Evolutionary conservation across 2,888 invertebrate genomes (phyloP), one percentile per base, ranked within the genome.

Genomic region (Timandra comae): DNA sequence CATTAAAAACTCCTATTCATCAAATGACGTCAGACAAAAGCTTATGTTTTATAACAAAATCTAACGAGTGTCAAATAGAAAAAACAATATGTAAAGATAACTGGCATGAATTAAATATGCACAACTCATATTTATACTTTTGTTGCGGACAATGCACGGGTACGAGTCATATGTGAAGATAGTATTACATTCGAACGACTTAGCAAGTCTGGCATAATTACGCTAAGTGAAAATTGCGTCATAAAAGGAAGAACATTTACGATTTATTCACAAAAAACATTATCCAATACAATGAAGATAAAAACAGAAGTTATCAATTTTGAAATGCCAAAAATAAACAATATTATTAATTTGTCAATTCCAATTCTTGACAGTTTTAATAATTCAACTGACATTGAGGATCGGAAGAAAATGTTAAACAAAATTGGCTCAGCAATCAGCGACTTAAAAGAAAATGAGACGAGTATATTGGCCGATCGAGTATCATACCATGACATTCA

Each of bases 161-260:
- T 36, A 10, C 31, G 36, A 3, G 12, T 36, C 10, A 29, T 36
- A 22, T 36, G 36, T 11, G 32, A 12, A 26, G n/a, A 12, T 29
- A 31, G 16, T n/a, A 16, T 36, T 21, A 21, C 36, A 16, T 23
- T 26, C 0, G 7, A 29, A 24, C 7, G 7, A 36, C 7, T 32
- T 1, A 10, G 1, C 11, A 29, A 22, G 8, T 31, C 36, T 1
- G 36, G 36, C 2, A 26, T 36, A 1, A 36, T 36, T 2, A 27
- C 27, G 11, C 32, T 37, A 7, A 26, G 22, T 3, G 8, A 23
- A 12, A 32, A 21, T 12, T 36, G 32, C 21, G 10, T 28, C 8
- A 27, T 32, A 12, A 36, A 29, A 3, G 28, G 36, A 11, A 13
- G 27, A 9, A 11, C 29, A 2, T 29, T 32, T 8, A 26, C 36